Base-by-base conservation (phyloP, 2,113 vertebrate genomes). In the Pluvianellus socialis region DNA sequence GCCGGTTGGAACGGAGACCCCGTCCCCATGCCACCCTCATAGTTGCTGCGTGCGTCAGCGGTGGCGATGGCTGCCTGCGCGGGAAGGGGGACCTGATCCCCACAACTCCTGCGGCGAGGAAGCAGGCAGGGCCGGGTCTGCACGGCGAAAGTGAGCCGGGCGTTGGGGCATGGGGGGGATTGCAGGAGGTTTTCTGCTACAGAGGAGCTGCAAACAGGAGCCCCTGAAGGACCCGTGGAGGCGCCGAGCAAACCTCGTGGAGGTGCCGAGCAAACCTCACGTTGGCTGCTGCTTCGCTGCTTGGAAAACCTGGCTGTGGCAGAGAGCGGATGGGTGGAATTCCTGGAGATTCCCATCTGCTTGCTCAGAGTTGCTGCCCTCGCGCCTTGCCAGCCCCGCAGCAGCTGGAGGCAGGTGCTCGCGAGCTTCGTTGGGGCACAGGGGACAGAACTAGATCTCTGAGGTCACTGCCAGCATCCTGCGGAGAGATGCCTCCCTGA, bases 131-230 rank as follows among this genome's bases (percentile, higher is more conserved):
- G 38, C 50, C 2, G 4, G 20, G 12, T 32, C 47, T 44, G n/a
- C 26, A 2, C 38, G 73, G 50, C 1, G 1, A 53, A 55, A 67
- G 28, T 1, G 5, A 92, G 52, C 10, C 1, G 1, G 28, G n/a
- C 20, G 49, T 14, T 40, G 5, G 26, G 38, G 8, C 58, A 61
- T 66, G 26, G 38, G 26, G 77, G 30, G 50, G 72, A 14, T 27
- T 33, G 24, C 62, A 58, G 24, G 32, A 72, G 35, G 44, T 55
- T 55, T 13, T 40, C 42, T 14, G 4, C 38, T 30, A 5, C 40
- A 22, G 58, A 62, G 45, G 28, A 80, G 38, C 55, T 75, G 42
- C 1, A 3, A 68, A 70, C 40, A 1, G 2, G 68, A 79, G 44
- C 12, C 27, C 61, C 75, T 52, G 4, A 68, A 81, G 52, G 52